phyloP scores from a whole-genome alignment of 2,797 vertebrate species.

The Coendou prehensilis region DNA sequence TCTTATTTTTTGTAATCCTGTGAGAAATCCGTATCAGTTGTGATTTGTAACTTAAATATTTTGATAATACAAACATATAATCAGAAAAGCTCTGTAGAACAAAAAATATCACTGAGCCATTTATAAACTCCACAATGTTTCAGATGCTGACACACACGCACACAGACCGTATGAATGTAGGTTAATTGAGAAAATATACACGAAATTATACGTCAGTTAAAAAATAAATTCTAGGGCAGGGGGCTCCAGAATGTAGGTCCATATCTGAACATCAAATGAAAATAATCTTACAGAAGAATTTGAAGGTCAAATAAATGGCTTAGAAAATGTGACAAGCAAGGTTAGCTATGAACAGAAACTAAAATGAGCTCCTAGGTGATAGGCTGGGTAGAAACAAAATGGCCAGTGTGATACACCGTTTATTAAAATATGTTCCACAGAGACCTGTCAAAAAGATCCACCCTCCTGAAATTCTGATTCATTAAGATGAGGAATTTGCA shows the following conservation, averaged over 20 bases:
- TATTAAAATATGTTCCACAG: neutral
- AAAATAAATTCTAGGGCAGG: slow-evolving; percentile 43
- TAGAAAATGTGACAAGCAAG: slow-evolving; percentile 48
- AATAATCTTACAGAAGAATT: slow-evolving; percentile 5
- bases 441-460: neutral
- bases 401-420: neutral
- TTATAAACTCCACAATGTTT: slow-evolving; percentile 30
- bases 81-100: slow-evolving; percentile 9
- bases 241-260: neutral
- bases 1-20: slow-evolving; percentile 7
- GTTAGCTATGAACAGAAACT: neutral
- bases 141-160: neutral
- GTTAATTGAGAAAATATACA: slow-evolving; percentile 46
- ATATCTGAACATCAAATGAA: slow-evolving; percentile 57
- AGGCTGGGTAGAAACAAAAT: neutral
- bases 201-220: slow-evolving; percentile 33
- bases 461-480: neutral
- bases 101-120: slow-evolving; percentile 42
- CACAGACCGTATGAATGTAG: neutral
- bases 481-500: neutral
- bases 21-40: slow-evolving; percentile 3
- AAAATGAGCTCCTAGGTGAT: neutral
- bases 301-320: slow-evolving; percentile 24
- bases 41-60: slow-evolving; percentile 34
- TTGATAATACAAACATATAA: slow-evolving; percentile 40